Evolutionary conservation across 2,888 invertebrate species (phyloP), one percentile per base, ranked within the genome.

Genomic region (Trachelus stipa): DNA sequence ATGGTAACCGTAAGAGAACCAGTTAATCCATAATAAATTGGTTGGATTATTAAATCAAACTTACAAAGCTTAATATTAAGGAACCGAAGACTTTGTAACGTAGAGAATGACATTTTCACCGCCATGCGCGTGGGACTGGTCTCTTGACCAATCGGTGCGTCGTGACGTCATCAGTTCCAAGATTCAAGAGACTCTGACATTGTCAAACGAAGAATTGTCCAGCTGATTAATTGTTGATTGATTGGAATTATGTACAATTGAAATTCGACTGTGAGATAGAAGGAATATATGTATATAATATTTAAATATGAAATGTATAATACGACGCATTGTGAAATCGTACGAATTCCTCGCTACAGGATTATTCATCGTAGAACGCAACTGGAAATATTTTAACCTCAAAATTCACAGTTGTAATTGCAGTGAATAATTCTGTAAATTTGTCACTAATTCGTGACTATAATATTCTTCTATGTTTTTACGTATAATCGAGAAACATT

Each of bases 1-100:
- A 80, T 80, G 73, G 73, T 74, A 68, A 76, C 73, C 30, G 74
- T 75, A 33, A 79, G 79, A 71, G 80, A 82, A 56, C 33, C 79
- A 23, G 79, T 56, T 33, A 76, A 79, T 35, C 75, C 79, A 15
- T 56, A 15, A 56, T 56, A 23, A 56, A 2, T 56, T 56, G 23
- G 0, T 9, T 23, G 2, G 0, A 56, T 23, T 6, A 2, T 56
- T 56, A 23, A 56, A 23, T 56, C 0, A 23, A 23, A 23, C 23
- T 56, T 6, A 9, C 9, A 1, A 56, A 9, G 23, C 0, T 56
- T 23, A 56, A 6, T 23, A 15, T 23, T 56, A 56, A 56, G 40
- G 40, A 56, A 56, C 1, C 40, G 23, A 56, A 56, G 40, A 56
- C 40, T 56, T 6, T 23, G 40, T 23, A 15, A 56, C 40, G 40